These are phyloP conservation scores for Lepilemur septentrionalis DNA, from an alignment of 2,797 vertebrate genomes.

Conservation along the genomic window DNA sequence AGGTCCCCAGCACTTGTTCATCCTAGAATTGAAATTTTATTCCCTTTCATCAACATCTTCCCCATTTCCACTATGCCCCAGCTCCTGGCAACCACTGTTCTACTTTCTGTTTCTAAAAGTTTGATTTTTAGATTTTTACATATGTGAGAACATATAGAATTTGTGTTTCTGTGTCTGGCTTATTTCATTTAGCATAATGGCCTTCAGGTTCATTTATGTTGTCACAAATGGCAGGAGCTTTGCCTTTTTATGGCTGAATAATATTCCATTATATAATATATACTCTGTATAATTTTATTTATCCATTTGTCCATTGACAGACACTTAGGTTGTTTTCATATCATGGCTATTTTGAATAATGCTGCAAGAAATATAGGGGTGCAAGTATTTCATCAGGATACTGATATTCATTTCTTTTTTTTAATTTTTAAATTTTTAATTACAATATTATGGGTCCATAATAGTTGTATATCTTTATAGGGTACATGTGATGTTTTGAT, in stretches of 20 bases:
- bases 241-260: not conserved
- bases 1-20: not conserved
- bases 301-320: too few species aligned
- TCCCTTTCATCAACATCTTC: not conserved
- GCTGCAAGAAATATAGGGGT: too few species aligned
- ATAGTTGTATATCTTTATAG: not conserved
- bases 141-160: not conserved
- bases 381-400: too few species aligned
- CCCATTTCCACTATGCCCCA: not conserved
- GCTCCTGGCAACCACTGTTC: not conserved
- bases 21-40: not conserved
- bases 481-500: not conserved
- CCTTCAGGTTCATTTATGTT: not conserved
- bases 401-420: too few species aligned
- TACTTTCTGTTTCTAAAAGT: not conserved
- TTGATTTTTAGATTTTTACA: not conserved
- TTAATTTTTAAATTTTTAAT: too few species aligned
- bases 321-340: too few species aligned
- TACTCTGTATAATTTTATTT: too few species aligned
- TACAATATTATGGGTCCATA: too few species aligned
- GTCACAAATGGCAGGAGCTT: not conserved
- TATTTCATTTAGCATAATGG: not conserved
- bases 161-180: not conserved
- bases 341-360: too few species aligned
- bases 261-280: not conserved